Base-by-base conservation (phyloP, 2,888 invertebrate species). In the Drosophila picticornis region DNA sequence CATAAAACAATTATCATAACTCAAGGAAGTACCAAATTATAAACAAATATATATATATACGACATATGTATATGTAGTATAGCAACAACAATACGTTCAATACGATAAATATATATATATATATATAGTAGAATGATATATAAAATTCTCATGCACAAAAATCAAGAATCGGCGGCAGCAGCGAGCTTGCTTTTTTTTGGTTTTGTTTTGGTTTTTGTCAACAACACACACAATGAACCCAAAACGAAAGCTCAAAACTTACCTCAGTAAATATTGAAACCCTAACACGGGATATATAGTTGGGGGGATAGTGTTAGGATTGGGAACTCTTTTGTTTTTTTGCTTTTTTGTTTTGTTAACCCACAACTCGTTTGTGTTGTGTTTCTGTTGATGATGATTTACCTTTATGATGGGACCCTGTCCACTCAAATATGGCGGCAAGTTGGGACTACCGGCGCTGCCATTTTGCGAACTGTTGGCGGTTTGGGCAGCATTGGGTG, bases 331-430 rank as follows among this genome's bases (percentile, higher is more conserved):
- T 62, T 38, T 22, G 19, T 63, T 22, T 46, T 29, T 52, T 57
- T 52, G 58, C 34, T 46, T 36, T 67, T 69, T 59, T 59, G 40
- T 67, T 58, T 64, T 65, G 63, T 77, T 75, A 64, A 75, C 68
- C 82, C 69, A 67, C 50, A 68, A 57, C 50, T 50, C 31, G 57
- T 57, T 38, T 67, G 29, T 60, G 63, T 71, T 75, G 64, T 71
- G 52, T 67, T 77, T 64, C 46, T 46, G 25, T 46, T 74, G 80
- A 38, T 74, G 80, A 38, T 73, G 80, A 90, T 90, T 93, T 95
- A 99, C 99, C 98, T 99, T 99, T 74, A 97, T 98, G 94, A 99
- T 98, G 83, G 99, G 99, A 95, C 99, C 99, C 91, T 96, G 95
- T 81, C 91, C 92, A 88, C 92, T 92, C 90, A 93, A 92, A 84